Evolutionary conservation across 2,113 vertebrate species (phyloP), one percentile per base, ranked within the genome.

Genomic region (Pterocles orientalis): DNA sequence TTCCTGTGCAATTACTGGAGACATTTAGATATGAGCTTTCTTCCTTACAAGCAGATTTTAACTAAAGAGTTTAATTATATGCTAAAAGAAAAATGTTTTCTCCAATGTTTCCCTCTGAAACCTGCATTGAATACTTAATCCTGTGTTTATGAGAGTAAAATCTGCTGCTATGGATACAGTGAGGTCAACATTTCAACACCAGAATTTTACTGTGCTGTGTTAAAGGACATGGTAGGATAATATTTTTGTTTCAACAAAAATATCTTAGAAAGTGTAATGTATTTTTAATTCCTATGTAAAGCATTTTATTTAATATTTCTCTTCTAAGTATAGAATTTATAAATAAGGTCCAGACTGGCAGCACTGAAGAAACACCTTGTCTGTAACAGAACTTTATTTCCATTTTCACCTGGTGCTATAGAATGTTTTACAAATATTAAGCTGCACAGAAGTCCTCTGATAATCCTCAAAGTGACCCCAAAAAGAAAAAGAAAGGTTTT

Each of bases 91-190:
- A 90, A 86, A 86, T 77, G 56, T 88, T 95, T 88, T 95, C 86
- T 86, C 61, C 34, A 31, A 70, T 92, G 62, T 25, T 88, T 94
- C 86, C 90, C 87, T 92, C 76, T 97, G 77, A 95, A 97, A 86
- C 82, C 89, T 88, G 54, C 50, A 88, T 8, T 82, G 78, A 92
- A 94, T 92, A 72, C 28, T 92, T 93, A 92, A 93, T 94, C 69
- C 47, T 66, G 14, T 92, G 47, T 96, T 96, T 95, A 91, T 94
- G 71, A 88, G 62, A 94, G 88, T 77, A 92, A 77, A 95, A 90
- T 91, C 80, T 87, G 96, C 98, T 98, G 87, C 96, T 95, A 97
- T 97, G 96, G 97, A 96, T 97, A 98, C 94, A 75, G 68, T 65
- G 81, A 88, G 94, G 91, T 97, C 94, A 95, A 65, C 5, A 4